Base-by-base conservation (phyloP, 2,888 invertebrate genomes). In the Ametastegia equiseti region DNA sequence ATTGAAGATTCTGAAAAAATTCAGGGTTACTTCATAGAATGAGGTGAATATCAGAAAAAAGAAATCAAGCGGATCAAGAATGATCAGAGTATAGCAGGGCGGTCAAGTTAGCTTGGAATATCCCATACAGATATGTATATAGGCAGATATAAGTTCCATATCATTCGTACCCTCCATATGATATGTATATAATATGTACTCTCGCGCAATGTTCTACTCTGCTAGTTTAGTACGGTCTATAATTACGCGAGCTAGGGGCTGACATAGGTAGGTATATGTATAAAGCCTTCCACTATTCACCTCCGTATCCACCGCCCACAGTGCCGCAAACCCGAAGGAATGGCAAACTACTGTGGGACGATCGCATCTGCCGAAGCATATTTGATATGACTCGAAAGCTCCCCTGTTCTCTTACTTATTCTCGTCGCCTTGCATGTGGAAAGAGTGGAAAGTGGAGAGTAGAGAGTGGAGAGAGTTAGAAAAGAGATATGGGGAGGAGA, bases 311-410 rank as follows among this genome's bases (percentile, higher is more conserved):
- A 27, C 45, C 78, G 60, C 60, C 78, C 42, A 57, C 78, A 7
- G 47, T 23, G 78, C 60, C 84, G 83, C 84, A 84, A 87, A 88
- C 83, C 84, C 84, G 83, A 86, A 84, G 85, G 91, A 91, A 91
- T 91, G 85, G 88, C 87, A 89, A 91, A 91, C 90, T 91, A 91
- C 88, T 90, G 91, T 91, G 91, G 88, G 89, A 90, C 87, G 85
- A n/a, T 88, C 88, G 88, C 91, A 91, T 91, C 91, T 91, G 91
- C 87, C 89, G 87, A 81, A 87, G 90, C 90, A 91, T 90, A 91
- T 91, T 91, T 90, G 88, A 91, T 91, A 88, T 86, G n/a, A n/a
- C n/a, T n/a, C 86, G 60, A 60, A 36, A 78, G 63, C 78, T 27
- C 45, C n/a, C 30, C 27, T 30, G 42, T 47, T 71, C 30, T 36